These are phyloP conservation scores for Hylomyscus alleni DNA, from an alignment of 2,797 vertebrate species.

Conservation along the genomic window DNA sequence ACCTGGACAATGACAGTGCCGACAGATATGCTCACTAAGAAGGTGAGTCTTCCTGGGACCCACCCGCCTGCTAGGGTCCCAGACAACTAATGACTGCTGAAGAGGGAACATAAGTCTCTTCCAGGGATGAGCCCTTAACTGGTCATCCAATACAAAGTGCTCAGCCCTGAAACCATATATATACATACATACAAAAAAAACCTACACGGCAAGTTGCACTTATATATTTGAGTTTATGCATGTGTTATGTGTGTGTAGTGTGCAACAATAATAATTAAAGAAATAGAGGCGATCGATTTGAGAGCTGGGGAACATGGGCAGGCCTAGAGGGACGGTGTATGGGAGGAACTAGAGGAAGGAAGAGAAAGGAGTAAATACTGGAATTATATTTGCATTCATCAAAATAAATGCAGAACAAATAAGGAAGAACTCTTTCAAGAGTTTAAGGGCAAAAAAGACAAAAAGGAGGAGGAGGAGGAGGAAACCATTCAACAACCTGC, in stretches of 20 bases:
- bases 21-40: not conserved
- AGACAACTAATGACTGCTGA: not conserved
- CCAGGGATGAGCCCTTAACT: not conserved
- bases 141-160: not conserved
- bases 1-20: not conserved
- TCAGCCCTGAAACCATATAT: not conserved
- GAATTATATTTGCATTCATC: not conserved
- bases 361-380: not conserved
- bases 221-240: not conserved
- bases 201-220: no score
- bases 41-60: not conserved
- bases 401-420: not conserved
- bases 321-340: not conserved
- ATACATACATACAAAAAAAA: not conserved
- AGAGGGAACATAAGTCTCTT: not conserved
- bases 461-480: not conserved
- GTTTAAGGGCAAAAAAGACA: not conserved
- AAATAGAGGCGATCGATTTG: not conserved
- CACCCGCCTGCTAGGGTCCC: no score
- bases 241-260: not conserved
- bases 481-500: constrained; percentile 60
- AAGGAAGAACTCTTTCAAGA: not conserved
- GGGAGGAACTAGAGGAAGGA: not conserved
- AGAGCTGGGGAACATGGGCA: not conserved
- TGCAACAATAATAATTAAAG: not conserved